Conservation (phyloP, 2,888 invertebrate species). For the Thecophora atra region DNA sequence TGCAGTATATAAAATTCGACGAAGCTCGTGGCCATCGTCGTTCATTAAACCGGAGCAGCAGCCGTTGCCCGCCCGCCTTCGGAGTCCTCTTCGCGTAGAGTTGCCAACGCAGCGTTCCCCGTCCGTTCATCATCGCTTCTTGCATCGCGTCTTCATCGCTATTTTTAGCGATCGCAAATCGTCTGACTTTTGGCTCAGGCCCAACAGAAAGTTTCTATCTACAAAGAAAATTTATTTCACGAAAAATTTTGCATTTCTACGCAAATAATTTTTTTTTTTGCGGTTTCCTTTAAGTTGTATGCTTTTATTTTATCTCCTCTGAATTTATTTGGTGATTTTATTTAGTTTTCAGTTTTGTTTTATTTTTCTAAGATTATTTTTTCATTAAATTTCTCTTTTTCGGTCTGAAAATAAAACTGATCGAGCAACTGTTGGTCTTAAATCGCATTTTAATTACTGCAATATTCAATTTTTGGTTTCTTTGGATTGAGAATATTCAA, state of each 20-base stretch:
- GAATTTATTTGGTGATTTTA: neutral
- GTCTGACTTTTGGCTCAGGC: constrained; percentile 3
- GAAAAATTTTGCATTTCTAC: constrained; percentile 16
- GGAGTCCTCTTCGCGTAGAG: neutral
- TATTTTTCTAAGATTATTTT: too few species aligned
- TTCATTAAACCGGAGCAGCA: constrained; percentile 18
- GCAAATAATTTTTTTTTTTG: neutral
- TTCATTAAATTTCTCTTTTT: too few species aligned
- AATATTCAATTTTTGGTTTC: too few species aligned
- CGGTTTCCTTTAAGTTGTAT: neutral
- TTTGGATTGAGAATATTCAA: too few species aligned
- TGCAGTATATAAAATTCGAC: constrained; percentile 19
- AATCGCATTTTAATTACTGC: neutral
- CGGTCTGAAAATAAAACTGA: neutral
- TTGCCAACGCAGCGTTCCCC: constrained; percentile 25
- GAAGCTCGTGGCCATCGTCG: constrained; percentile 2
- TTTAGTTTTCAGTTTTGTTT: neutral
- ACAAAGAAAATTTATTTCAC: constrained; percentile 12
- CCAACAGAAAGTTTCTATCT: constrained; percentile 9
- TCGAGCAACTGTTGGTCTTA: constrained; percentile 3
- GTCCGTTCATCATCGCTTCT: constrained; percentile 16
- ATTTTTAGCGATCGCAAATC: constrained; percentile 23
- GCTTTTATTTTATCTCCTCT: neutral
- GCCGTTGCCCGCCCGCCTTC: neutral
- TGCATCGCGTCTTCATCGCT: constrained; percentile 16